Evolutionary conservation across 2,888 invertebrate species (phyloP).

Genomic region (Xestia ashworthii): DNA sequence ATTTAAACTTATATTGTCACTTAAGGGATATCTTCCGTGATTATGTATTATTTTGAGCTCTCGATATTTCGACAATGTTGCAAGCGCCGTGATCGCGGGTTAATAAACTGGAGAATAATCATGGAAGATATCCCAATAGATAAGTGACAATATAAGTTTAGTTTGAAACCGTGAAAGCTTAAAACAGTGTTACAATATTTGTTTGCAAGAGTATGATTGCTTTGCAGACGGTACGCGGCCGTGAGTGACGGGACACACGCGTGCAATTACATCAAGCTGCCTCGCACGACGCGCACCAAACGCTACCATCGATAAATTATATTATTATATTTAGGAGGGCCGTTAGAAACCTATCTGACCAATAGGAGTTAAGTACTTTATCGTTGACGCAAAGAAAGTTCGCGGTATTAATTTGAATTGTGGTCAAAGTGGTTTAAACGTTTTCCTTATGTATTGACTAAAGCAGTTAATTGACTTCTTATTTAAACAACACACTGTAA

Average conservation of each 20-base stretch:
- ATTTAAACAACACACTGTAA: background rate
- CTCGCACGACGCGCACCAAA: slow-evolving; percentile 59
- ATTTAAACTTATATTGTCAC: too few species aligned
- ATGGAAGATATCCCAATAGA: too few species aligned
- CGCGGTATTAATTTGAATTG: background rate
- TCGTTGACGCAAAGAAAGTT: background rate
- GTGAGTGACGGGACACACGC: slow-evolving; percentile 68
- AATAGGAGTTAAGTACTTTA: background rate
- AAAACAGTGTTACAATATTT: background rate
- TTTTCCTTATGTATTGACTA: background rate
- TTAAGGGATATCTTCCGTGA: too few species aligned
- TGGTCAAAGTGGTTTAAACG: background rate
- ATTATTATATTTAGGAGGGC: slow-evolving; percentile 48
- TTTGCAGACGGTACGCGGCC: slow-evolving; percentile 50
- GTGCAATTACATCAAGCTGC: slow-evolving; percentile 78
- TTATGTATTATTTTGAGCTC: too few species aligned
- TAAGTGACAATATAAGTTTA: too few species aligned
- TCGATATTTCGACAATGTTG: too few species aligned
- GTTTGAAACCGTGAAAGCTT: too few species aligned
- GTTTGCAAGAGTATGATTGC: background rate
- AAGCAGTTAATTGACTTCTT: background rate
- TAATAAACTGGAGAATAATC: too few species aligned
- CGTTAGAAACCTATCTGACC: slow-evolving; percentile 5
- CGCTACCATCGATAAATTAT: slow-evolving; percentile 60
- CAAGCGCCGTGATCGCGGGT: too few species aligned